Evolutionary conservation across 2,888 invertebrate genomes (phyloP), one percentile per base, ranked within the genome.

Genomic region (Venusia cambrica): DNA sequence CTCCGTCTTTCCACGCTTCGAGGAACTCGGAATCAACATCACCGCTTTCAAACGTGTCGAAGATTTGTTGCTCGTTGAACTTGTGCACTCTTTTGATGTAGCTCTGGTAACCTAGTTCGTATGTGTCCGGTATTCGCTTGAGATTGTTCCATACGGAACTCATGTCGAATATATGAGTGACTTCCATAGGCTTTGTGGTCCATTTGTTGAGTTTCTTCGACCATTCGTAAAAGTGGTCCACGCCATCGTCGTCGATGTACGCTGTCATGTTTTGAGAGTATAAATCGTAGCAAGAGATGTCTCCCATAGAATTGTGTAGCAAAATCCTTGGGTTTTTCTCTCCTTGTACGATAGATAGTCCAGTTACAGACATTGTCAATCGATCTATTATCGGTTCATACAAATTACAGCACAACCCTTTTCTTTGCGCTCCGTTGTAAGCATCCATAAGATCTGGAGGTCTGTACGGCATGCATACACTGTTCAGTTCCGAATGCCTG

Each of bases 231-330:
- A 88, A 50, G 1, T 57, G 37, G 17, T 73, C 58, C 1, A 58
- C 37, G 16, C 73, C 66, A n/a, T 77, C 68, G 8, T 80, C 73
- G 6, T 72, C 73, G 2, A 77, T 56, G 28, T 72, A 72, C 1
- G 60, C 53, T 1, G 67, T 62, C 61, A 77, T 61, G 36, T 75
- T 62, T 14, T 70, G 60, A 0, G 80, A 77, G 31, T 66, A 75
- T 6, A 87, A 17, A 0, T 57, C 57, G 29, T 87, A 78, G 19
- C 66, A 62, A 1, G 75, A 66, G 25, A 87, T 63, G 39, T 88
- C 88, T 1, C 88, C 88, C 1, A 85, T 51, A 0, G 84, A 70
- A 45, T 87, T 88, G 13, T 75, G 73, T 46, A 75, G 69, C 3
- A 87, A 54, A 4, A 83, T 48, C 5, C 63, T 53, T 36, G 65